Evolutionary conservation across 1,140 invertebrate genomes (phyloP), one percentile per base, ranked within the genome.

Genomic region (Papilio xuthus): DNA sequence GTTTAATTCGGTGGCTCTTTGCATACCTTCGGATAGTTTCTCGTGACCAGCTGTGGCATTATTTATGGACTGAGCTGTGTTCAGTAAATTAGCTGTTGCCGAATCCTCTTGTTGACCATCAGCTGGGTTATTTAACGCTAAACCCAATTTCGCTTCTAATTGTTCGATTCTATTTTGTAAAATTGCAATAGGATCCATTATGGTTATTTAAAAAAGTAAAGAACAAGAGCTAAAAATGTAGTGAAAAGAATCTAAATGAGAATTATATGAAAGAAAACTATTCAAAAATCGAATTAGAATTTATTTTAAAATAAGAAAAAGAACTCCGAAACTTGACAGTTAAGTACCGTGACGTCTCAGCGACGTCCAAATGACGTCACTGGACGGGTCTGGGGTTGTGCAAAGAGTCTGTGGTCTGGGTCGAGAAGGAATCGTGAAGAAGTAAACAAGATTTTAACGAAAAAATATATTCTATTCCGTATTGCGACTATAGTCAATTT

Each of bases 151-250:
- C 26, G 90, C 92, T 89, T 94, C 94, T 53, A 94, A 81, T 81
- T 94, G 93, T 79, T 94, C 93, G 81, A 94, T 93, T 82, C 94
- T 89, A 79, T 85, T 94, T 91, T 93, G 91, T 80, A 94, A 89
- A 78, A 94, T 83, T 47, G 92, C 84, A 41, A 94, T 90, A 0
- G 94, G 90, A 86, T 94, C 94, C 93, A 94, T 94, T 86, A 70
- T 83, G 77, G 12, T 56, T 71, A 69, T 79, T 53, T n/a, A 15
- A 80, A 77, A 79, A 15, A 13, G 32, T 53, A 77, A 80, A 63
- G 71, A 20, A 15, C 28, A 73, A 77, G 67, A 76, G 72, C n/a
- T 20, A 32, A 60, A 69, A 23, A 71, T 71, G 18, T 28, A 47
- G 63, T 70, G 23, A 13, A 73, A 70, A 74, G 37, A 78, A 74